Evolutionary conservation across 2,113 vertebrate species (phyloP).

Genomic region (Ptilonorhynchus violaceus): DNA sequence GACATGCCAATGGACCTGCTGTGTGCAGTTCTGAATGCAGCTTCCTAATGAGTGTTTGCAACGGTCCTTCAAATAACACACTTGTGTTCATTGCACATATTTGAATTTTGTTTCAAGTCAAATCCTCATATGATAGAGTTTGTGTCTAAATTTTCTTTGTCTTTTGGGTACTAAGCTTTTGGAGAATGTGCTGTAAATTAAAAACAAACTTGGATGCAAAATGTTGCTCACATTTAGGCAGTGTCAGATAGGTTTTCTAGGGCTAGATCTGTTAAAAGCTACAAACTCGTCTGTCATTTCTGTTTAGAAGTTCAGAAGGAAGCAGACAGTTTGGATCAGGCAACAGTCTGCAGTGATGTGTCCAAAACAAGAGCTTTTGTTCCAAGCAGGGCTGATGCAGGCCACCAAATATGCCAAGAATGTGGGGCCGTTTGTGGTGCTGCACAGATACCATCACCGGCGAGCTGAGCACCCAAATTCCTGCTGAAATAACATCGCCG

Average conservation of each 20-base stretch:
- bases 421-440: constrained; percentile 36
- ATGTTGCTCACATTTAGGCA: not conserved
- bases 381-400: constrained; percentile 45
- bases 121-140: not conserved
- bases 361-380: constrained; percentile 66
- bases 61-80: not conserved
- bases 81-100: not conserved
- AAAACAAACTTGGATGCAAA: not conserved
- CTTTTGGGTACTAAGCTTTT: not conserved
- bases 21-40: not conserved
- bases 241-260: not conserved
- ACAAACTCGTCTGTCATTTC: not conserved
- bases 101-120: not conserved
- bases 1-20: not conserved
- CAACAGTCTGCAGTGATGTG: constrained; percentile 16
- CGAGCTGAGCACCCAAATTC: constrained; percentile 3
- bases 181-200: not conserved
- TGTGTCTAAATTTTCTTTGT: not conserved
- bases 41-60: not conserved
- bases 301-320: not conserved
- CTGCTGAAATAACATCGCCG: not conserved
- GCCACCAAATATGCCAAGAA: constrained; percentile 55
- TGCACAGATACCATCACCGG: constrained; percentile 14
- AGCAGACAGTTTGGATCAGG: constrained; percentile 40
- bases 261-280: not conserved